Percentiles rank a stretch among this genome's conserved stretches.
These are phyloP conservation scores for Drosophila nr. perissopoda DNA, from an alignment of 2,888 invertebrate genomes.

Conservation along the genomic window DNA sequence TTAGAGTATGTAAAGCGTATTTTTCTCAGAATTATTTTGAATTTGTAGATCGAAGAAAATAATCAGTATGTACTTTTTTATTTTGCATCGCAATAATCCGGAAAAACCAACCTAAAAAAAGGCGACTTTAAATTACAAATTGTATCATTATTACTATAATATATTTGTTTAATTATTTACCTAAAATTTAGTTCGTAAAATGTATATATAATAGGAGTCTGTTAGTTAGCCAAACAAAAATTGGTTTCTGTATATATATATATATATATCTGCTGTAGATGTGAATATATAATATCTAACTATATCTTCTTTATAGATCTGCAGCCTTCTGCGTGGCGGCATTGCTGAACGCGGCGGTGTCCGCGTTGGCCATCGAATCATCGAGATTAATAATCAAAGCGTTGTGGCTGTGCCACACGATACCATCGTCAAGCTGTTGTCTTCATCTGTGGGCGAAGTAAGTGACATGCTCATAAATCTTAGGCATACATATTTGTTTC, in stretches of 20 bases:
- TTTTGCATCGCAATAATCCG: not conserved
- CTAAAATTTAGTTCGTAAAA: no score
- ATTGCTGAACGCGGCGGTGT: slow-evolving; percentile 99
- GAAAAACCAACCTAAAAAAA: not conserved
- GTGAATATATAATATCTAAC: not conserved
- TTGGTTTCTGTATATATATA: not conserved
- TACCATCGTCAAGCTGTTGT: slow-evolving; percentile 98
- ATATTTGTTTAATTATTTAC: no score
- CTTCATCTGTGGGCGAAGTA: slow-evolving; percentile 99
- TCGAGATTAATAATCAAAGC: slow-evolving; percentile 99
- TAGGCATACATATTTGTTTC: not conserved
- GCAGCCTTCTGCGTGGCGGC: slow-evolving; percentile 98
- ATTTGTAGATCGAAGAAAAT: not conserved
- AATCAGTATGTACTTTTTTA: not conserved
- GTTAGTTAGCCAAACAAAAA: not conserved
- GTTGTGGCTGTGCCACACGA: slow-evolving; percentile 99
- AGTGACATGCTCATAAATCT: not conserved
- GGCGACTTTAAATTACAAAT: not conserved
- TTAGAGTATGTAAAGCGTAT: no score
- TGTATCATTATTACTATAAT: not conserved
- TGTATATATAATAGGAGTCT: not conserved
- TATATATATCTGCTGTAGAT: not conserved
- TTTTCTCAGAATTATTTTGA: no score
- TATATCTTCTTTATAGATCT: slow-evolving; percentile 89
- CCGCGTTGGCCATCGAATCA: slow-evolving; percentile 99